These are phyloP conservation scores for Xerus rutilus DNA, from an alignment of 2,797 vertebrate genomes.

Conservation along the genomic window DNA sequence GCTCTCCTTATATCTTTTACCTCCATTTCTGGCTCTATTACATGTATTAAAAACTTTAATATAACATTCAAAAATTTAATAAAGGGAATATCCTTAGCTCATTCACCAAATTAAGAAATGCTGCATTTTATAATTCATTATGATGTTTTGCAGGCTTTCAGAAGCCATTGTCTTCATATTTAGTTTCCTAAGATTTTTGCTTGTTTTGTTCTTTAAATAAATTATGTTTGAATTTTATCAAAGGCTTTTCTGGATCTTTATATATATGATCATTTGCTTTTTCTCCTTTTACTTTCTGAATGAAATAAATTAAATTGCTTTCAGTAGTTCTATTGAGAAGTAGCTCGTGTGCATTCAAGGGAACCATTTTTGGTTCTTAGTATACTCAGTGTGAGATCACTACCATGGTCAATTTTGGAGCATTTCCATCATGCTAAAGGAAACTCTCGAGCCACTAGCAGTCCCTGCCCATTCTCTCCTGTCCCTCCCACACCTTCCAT, in stretches of 20 bases:
- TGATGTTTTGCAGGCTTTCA: not conserved
- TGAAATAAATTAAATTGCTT: not conserved
- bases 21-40: not conserved
- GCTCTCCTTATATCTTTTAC: not conserved
- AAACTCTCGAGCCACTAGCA: not conserved
- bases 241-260: not conserved
- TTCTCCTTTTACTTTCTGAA: not conserved
- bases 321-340: not conserved
- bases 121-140: not conserved
- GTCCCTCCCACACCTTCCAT: not conserved
- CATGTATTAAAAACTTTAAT: not conserved
- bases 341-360: not conserved
- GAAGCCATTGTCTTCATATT: not conserved
- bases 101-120: not conserved
- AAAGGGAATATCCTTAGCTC: not conserved
- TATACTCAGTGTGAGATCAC: not conserved
- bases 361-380: too few species aligned
- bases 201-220: not conserved
- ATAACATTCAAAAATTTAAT: not conserved
- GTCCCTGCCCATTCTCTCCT: not conserved
- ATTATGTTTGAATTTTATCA: not conserved
- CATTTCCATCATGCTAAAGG: not conserved
- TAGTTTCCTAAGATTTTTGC: not conserved
- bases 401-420: not conserved
- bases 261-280: not conserved